phyloP scores from a whole-genome alignment of 2,888 invertebrate species.

The Diplolepis rosae region DNA sequence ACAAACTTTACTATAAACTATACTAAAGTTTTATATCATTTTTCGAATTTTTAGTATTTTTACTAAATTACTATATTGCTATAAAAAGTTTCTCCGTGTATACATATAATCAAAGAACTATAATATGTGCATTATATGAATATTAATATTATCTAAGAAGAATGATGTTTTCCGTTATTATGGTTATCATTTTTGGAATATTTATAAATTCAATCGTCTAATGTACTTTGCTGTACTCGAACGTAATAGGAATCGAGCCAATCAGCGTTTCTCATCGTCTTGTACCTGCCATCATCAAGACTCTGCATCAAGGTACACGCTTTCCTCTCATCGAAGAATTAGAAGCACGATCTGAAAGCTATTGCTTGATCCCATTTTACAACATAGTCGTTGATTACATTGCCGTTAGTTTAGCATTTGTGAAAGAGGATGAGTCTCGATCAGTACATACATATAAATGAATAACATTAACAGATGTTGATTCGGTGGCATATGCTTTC shows the following conservation, averaged over 20 bases:
- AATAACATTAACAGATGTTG: not conserved
- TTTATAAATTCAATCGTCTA: constrained; percentile 1
- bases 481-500: constrained; percentile 12
- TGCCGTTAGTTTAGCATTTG: not conserved
- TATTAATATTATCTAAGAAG: too few species aligned
- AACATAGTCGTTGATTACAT: constrained; percentile 13
- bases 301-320: constrained; percentile 36
- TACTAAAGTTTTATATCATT: too few species aligned
- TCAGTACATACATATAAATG: too few species aligned
- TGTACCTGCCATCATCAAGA: constrained; percentile 40
- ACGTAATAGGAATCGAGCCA: constrained; percentile 47
- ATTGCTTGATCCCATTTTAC: constrained; percentile 13
- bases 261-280: constrained; percentile 50
- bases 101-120: too few species aligned
- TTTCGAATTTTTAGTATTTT: too few species aligned
- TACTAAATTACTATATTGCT: too few species aligned
- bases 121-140: too few species aligned
- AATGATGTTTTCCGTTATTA: too few species aligned
- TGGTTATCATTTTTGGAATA: too few species aligned
- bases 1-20: too few species aligned
- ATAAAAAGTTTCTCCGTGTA: too few species aligned
- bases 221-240: not conserved
- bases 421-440: not conserved
- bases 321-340: constrained; percentile 11
- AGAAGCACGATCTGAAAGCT: constrained; percentile 12